Conservation (phyloP, 2,797 vertebrate genomes). For the Macroramphosus scolopax region DNA sequence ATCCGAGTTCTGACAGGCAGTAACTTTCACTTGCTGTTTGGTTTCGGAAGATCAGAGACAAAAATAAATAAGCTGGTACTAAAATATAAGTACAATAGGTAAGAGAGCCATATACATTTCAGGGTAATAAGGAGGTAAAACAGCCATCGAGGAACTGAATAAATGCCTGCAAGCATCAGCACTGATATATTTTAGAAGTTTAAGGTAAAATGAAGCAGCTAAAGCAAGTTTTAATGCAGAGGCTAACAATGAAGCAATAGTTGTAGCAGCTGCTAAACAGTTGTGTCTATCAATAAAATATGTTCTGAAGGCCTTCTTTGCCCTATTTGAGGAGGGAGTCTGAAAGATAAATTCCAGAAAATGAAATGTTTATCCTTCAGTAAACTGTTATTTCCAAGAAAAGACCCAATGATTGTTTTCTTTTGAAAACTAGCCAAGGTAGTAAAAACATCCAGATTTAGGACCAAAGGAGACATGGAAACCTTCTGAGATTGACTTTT, state of each 20-base stretch:
- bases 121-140: too few relatives aligned
- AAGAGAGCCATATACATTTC: too few relatives aligned
- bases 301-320: too few relatives aligned
- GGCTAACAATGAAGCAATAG: neutral
- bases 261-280: neutral
- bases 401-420: slow-evolving; percentile 5
- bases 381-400: slow-evolving; percentile 7
- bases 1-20: slow-evolving; percentile 7
- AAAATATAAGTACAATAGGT: too few relatives aligned
- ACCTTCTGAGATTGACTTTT: slow-evolving; percentile 4
- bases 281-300: neutral
- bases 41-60: slow-evolving; percentile 4
- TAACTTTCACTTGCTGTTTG: slow-evolving; percentile 8
- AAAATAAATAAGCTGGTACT: slow-evolving; percentile 7
- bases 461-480: neutral
- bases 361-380: neutral
- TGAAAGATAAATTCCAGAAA: slow-evolving; percentile 3
- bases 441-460: too few relatives aligned
- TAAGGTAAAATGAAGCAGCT: neutral
- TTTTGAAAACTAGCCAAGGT: slow-evolving; percentile 3
- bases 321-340: neutral
- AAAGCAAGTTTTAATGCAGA: too few relatives aligned
- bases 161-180: too few relatives aligned
- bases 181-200: too few relatives aligned
- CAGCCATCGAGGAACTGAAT: too few relatives aligned